Percentiles rank a stretch among this genome's conserved stretches.
These are phyloP conservation scores for Sminthurides aquaticus DNA, from an alignment of 2,888 invertebrate genomes.

Conservation along the genomic window DNA sequence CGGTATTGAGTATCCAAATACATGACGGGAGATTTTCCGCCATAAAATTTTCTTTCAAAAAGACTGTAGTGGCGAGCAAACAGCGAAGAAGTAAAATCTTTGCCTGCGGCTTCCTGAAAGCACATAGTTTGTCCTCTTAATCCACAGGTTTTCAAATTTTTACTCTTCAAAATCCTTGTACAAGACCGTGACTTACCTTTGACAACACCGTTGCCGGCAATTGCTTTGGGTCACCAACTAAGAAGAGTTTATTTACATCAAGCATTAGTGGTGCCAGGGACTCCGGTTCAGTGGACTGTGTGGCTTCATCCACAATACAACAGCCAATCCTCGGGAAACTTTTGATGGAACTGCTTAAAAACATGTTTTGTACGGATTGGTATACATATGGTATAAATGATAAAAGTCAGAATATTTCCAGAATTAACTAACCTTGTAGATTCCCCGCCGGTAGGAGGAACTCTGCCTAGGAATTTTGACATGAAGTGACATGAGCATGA, in stretches of 20 bases:
- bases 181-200: constrained; percentile 51
- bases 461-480: not conserved
- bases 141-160: not conserved
- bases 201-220: constrained; percentile 72
- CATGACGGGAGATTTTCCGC: constrained; percentile 50
- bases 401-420: too few relatives aligned
- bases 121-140: too few relatives aligned
- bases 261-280: constrained; percentile 69
- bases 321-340: constrained; percentile 49
- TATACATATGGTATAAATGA: not conserved
- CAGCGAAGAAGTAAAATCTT: constrained; percentile 65
- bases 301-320: constrained; percentile 81
- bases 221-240: constrained; percentile 83
- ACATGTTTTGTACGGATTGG: not conserved
- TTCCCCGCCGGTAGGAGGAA: not conserved
- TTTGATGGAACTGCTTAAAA: not conserved
- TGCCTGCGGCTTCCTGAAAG: constrained; percentile 60
- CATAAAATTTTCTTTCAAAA: constrained; percentile 49
- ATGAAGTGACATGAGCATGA: constrained; percentile 34
- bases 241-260: constrained; percentile 63
- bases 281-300: constrained; percentile 77
- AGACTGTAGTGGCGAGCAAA: constrained; percentile 63
- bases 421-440: not conserved
- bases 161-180: not conserved
- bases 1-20: constrained; percentile 67